Percentiles rank a stretch among this genome's conserved stretches.
These are phyloP conservation scores for Lepisosteus oculatus DNA, from an alignment of 2,113 vertebrate species.

Conservation along the genomic window DNA sequence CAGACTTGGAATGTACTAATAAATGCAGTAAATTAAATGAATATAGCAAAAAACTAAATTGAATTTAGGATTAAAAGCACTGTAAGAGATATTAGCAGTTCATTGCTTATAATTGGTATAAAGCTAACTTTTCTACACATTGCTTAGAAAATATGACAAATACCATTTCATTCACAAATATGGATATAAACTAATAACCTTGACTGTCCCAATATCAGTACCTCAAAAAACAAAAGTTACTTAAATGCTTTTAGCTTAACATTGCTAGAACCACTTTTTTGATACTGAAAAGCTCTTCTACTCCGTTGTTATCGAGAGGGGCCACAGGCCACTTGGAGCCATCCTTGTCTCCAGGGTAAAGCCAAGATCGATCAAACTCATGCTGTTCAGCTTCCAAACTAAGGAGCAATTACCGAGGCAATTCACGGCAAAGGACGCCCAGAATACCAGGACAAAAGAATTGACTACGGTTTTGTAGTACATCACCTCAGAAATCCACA, in stretches of 20 bases:
- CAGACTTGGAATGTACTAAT: no score
- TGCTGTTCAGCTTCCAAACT: background rate
- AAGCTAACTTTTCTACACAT: no score
- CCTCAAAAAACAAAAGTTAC: no score
- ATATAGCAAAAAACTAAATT: no score
- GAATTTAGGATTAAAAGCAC: no score
- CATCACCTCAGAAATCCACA: background rate
- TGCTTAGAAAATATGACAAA: no score
- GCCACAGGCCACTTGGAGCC: background rate
- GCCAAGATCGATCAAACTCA: conserved; percentile 7
- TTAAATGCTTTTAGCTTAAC: conserved; percentile 5
- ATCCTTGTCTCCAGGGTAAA: background rate
- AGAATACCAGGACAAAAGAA: background rate
- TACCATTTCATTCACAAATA: no score
- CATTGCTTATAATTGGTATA: no score
- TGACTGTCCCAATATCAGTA: no score
- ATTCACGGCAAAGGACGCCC: background rate
- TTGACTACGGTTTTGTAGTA: background rate
- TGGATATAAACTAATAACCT: no score
- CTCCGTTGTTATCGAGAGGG: background rate
- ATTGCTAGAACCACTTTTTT: background rate
- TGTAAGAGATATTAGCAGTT: no score
- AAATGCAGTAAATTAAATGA: no score
- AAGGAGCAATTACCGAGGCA: background rate
- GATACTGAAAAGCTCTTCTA: background rate